Percentiles rank a stretch among this genome's conserved stretches.
These are phyloP conservation scores for Lysandra coridon DNA, from an alignment of 2,888 invertebrate genomes.

Conservation along the genomic window DNA sequence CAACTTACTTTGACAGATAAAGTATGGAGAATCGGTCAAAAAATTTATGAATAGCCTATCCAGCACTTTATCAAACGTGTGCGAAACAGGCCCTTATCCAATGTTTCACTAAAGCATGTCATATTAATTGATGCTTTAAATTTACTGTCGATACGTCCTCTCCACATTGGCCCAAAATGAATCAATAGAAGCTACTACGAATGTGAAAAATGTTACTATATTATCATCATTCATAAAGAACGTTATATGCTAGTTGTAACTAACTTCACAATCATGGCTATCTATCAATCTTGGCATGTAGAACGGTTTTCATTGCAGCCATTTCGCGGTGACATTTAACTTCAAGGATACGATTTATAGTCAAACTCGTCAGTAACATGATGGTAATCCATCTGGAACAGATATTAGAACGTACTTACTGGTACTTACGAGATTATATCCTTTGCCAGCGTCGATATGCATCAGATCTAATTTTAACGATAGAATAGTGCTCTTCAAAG, in stretches of 20 bases:
- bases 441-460: conserved; percentile 4
- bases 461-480: conserved; percentile 12
- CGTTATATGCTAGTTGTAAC: not conserved
- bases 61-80: no score
- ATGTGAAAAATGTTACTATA: no score
- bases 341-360: not conserved
- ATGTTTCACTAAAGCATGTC: not conserved
- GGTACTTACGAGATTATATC: conserved; percentile 18
- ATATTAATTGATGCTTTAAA: not conserved
- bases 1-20: no score
- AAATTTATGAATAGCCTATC: no score
- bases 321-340: conserved; percentile 7
- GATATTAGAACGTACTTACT: conserved; percentile 17
- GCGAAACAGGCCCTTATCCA: no score
- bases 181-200: no score
- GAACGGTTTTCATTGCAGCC: not conserved
- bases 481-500: conserved; percentile 10
- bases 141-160: no score
- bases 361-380: conserved; percentile 17
- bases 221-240: not conserved
- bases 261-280: not conserved
- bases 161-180: no score
- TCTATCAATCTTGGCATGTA: not conserved
- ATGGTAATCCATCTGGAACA: conserved; percentile 7
- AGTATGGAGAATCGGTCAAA: no score